A percentile compares a stretch with the other conserved stretches of the same genome.
These are phyloP conservation scores for Yponomeuta evonymella DNA, from an alignment of 2,888 invertebrate species.

Conservation along the genomic window DNA sequence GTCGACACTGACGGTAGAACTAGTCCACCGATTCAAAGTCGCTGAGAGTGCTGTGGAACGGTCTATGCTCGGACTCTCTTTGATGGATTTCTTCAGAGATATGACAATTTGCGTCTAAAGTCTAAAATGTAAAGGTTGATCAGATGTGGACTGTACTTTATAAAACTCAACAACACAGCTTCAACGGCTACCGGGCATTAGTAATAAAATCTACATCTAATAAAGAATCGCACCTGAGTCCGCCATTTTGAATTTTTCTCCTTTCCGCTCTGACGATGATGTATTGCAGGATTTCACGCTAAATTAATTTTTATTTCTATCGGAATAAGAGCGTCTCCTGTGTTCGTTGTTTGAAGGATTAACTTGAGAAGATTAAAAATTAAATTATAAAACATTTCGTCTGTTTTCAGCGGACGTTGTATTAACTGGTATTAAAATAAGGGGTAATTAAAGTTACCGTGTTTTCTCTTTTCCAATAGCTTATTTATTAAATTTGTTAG, in stretches of 20 bases:
- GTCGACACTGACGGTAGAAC: no score
- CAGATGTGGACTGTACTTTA: background rate
- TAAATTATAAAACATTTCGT: conserved; percentile 7
- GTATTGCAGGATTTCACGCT: background rate
- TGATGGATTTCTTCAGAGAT: no score
- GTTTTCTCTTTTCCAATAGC: no score
- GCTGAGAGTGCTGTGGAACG: no score
- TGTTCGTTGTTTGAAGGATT: conserved; percentile 9
- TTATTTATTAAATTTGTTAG: no score
- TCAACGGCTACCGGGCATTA: background rate
- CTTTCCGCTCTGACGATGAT: conserved; percentile 9
- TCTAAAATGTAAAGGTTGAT: no score
- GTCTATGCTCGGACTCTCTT: no score
- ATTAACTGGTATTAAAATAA: background rate
- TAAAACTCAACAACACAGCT: background rate
- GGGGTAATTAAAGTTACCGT: background rate
- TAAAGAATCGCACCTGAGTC: conserved; percentile 48
- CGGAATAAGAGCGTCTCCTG: background rate
- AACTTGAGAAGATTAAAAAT: conserved; percentile 10
- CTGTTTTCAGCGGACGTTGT: conserved; percentile 3
- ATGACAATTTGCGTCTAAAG: no score
- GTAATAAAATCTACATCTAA: conserved; percentile 34
- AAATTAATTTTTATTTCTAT: conserved; percentile 1
- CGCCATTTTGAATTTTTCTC: conserved; percentile 43
- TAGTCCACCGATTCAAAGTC: no score